These are phyloP conservation scores for Argyresthia albistria DNA, from an alignment of 2,888 invertebrate species.

Conservation along the genomic window DNA sequence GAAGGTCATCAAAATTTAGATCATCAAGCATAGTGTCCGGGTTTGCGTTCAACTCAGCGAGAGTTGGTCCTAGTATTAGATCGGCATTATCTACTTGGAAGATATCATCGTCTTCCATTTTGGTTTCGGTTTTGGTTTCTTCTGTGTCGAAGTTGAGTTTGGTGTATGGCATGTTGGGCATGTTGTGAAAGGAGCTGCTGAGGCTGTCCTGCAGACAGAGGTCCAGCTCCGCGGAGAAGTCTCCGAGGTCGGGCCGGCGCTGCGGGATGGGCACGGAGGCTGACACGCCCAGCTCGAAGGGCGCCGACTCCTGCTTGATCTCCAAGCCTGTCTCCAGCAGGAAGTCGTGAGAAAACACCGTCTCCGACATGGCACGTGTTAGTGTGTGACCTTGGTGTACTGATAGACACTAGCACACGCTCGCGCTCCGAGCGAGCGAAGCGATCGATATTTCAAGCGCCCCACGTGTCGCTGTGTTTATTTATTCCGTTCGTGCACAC, in stretches of 20 bases:
- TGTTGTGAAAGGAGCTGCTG: constrained; percentile 49
- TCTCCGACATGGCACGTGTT: constrained; percentile 76
- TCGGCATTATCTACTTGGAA: constrained; percentile 91
- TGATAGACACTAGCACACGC: constrained; percentile 67
- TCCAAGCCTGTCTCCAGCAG: constrained; percentile 74
- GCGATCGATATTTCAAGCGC: constrained; percentile 59
- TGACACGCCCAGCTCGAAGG: constrained; percentile 60
- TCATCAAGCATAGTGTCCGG: constrained; percentile 87
- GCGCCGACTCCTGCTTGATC: constrained; percentile 74
- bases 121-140: constrained; percentile 71
- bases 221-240: constrained; percentile 72
- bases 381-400: constrained; percentile 64
- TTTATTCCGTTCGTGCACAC: constrained; percentile 26
- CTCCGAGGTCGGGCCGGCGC: constrained; percentile 56
- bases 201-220: constrained; percentile 66
- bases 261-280: constrained; percentile 78
- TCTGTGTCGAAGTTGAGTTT: constrained; percentile 55
- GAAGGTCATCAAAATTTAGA: constrained; percentile 88
- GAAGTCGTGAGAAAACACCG: constrained; percentile 75
- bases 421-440: constrained; percentile 57
- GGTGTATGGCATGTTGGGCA: constrained; percentile 46
- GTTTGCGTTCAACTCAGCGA: constrained; percentile 89
- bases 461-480: constrained; percentile 63
- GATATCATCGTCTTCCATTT: constrained; percentile 91
- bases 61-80: constrained; percentile 85